Conservation (phyloP, 2,113 vertebrate genomes). For the Psittacula cyanocephala region DNA sequence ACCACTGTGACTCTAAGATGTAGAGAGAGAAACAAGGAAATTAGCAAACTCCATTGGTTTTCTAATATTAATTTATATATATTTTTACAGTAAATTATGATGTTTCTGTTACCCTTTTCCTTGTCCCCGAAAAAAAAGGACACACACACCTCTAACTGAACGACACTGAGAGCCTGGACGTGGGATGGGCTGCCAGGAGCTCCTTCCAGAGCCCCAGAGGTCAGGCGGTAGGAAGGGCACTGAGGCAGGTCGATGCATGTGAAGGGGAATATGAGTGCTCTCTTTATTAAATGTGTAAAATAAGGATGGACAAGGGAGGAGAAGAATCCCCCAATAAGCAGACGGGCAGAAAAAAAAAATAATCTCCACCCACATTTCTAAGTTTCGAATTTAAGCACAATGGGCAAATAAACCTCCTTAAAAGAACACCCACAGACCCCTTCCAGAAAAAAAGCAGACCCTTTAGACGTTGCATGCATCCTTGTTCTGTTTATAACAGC, state of each 20-base stretch:
- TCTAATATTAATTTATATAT: not conserved
- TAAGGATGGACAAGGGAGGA: not conserved
- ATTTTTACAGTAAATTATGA: not conserved
- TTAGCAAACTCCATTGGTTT: not conserved
- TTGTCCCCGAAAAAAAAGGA: fast-evolving
- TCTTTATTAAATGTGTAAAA: not conserved
- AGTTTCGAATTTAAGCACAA: not conserved
- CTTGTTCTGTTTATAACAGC: not conserved
- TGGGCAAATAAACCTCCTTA: not conserved
- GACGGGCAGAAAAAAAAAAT: not conserved
- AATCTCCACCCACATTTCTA: not conserved
- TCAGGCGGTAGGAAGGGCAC: not conserved
- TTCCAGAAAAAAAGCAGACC: not conserved
- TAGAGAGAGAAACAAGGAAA: not conserved
- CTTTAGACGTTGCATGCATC: not conserved
- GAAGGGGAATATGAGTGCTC: not conserved
- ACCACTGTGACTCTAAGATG: not conserved
- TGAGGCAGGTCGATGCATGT: not conserved
- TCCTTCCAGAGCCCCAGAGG: not conserved
- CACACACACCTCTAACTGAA: not conserved
- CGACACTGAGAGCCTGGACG: not conserved
- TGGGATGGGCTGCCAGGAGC: not conserved
- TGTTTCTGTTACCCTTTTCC: not conserved
- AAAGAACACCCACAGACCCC: not conserved
- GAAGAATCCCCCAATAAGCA: not conserved